Evolutionary conservation across 1,140 invertebrate species (phyloP).

Genomic region (Megalonaias nervosa): DNA sequence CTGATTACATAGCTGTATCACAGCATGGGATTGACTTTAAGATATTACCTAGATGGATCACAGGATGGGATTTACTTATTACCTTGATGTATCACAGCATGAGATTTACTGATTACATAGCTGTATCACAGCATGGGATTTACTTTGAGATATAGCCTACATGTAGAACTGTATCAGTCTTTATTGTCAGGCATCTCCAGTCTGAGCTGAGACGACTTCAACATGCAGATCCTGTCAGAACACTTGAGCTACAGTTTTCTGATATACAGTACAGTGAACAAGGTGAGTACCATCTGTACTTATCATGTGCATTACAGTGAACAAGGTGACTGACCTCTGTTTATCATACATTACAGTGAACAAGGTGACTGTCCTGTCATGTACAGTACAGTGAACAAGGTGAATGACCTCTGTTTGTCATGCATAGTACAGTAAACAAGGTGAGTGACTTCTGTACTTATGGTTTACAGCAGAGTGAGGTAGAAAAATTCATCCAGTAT

Average conservation of each 20-base stretch:
- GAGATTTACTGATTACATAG: too few species aligned
- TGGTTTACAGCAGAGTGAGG: too few species aligned
- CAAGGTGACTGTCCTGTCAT: not conserved
- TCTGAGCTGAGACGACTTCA: constrained; percentile 43
- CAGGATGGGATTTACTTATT: too few species aligned
- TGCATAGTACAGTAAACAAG: too few species aligned
- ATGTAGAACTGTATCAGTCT: too few species aligned
- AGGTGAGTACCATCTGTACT: constrained; percentile 37
- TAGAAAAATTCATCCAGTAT: too few species aligned
- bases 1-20: too few species aligned
- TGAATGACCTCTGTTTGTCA: not conserved
- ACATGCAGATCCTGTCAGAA: constrained; percentile 51
- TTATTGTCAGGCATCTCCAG: constrained; percentile 47
- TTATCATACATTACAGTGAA: not conserved
- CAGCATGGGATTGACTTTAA: too few species aligned
- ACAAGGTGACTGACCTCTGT: not conserved
- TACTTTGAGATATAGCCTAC: too few species aligned
- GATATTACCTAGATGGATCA: too few species aligned
- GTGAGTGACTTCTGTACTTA: not conserved
- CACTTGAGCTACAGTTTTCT: constrained; percentile 46
- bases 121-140: too few species aligned
- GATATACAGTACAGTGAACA: constrained; percentile 53
- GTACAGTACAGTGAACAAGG: not conserved
- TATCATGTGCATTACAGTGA: not conserved
- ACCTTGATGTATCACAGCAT: too few species aligned